Base-by-base conservation (phyloP, 2,113 vertebrate genomes). In the Spilogale gracilis region DNA sequence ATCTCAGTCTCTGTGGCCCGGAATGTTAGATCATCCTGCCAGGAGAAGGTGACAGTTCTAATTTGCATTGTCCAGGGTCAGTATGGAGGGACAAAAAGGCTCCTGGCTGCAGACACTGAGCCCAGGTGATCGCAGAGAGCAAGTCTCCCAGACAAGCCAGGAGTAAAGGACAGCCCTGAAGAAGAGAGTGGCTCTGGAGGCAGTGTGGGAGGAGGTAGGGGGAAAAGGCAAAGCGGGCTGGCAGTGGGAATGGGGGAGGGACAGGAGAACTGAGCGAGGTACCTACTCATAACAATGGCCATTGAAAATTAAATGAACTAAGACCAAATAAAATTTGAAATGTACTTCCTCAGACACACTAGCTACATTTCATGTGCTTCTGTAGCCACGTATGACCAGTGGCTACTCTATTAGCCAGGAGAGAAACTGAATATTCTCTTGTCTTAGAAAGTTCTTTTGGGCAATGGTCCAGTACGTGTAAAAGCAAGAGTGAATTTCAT, bases 291-390 rank as follows among this genome's bases (percentile, higher is more conserved):
- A 16, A 91, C 8, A 60, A 6, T 54, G 30, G 30, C 71, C 32
- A 52, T 73, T 76, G 89, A 43, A 78, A 96, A 93, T 82, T 52
- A 83, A 91, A 81, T n/a, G 21, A 48, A 8, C 8, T 83, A 78
- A 96, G 38, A 82, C 21, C 13, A 80, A 88, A 80, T 52, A 63
- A 12, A 63, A 60, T 50, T 32, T 20, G 71, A 74, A 38, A 32
- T 63, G 8, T 6, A n/a, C 12, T 10, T 74, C 20, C 54, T 84
- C 10, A 9, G 52, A 73, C 25, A 13, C 17, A 43, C 9, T 50
- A 25, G 45, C 10, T 12, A 9, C 3, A 21, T 52, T 61, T 86
- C n/a, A 63, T 54, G 14, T 76, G 21, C 23, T 91, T 56, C 71
- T 43, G 1, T 32, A 61, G 48, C 32, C 9, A 11, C 4, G 16